Evolutionary conservation across 1,140 invertebrate species (phyloP), one percentile per base, ranked within the genome.

Genomic region (Sinella curviseta): DNA sequence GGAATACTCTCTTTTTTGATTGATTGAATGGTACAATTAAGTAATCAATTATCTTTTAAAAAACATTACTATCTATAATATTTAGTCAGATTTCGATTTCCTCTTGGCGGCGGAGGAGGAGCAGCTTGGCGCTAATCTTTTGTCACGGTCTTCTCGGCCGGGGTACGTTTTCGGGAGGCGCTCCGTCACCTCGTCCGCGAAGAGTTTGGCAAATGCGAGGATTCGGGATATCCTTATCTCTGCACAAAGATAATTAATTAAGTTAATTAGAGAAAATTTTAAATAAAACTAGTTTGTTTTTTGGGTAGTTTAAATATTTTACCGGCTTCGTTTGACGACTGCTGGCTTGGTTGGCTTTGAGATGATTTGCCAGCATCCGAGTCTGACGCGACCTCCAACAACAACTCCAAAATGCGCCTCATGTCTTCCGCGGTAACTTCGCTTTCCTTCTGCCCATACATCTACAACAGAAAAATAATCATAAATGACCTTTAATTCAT

Each of bases 181-280:
- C 31, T 70, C 65, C 4, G 65, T 70, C 8, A 70, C 65, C 31
- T 70, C 65, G n/a, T 70, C 65, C 14, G 65, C 31, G 31, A 70
- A 70, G 1, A 70, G 65, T 70, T 70, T 70, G 8, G 65, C 65
- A 70, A 70, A 33, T 33, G 30, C 65, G 4, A 70, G 8, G n/a
- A 4, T 4, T 14, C 65, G 65, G 31, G 30, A 2, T 17, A 65
- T 65, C 24, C 57, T 8, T 14, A 12, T 8, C 24, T 65, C 26
- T 65, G 39, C 39, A 8, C n/a, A n/a, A n/a, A n/a, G n/a, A n/a
- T n/a, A n/a, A n/a, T n/a, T n/a, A n/a, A n/a, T n/a, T n/a, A n/a
- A n/a, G n/a, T n/a, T n/a, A n/a, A n/a, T n/a, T n/a, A n/a, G n/a
- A n/a, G n/a, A n/a, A n/a, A n/a, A n/a, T n/a, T n/a, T n/a, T n/a